phyloP scores from a whole-genome alignment of 35 echinoderm and acorn worm species.

The Ptychodera flava region DNA sequence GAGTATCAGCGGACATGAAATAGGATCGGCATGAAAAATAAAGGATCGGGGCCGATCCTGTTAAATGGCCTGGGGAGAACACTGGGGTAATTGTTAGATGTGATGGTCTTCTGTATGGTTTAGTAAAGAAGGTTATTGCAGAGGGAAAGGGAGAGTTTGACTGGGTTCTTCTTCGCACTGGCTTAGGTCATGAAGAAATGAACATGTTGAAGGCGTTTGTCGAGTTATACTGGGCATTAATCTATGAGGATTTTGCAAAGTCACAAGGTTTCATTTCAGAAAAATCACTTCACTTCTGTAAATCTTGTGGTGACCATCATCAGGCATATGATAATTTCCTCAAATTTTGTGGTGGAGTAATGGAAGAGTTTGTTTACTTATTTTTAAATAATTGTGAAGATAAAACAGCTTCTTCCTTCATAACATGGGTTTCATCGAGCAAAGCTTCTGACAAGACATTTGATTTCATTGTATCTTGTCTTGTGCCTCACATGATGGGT shows the following conservation, averaged over 20 bases:
- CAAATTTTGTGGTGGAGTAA: constrained; percentile 12
- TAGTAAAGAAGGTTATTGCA: constrained; percentile 12
- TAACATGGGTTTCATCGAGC: not conserved
- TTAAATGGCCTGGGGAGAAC: no score
- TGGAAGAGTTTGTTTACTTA: constrained; percentile 27
- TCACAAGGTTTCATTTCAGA: constrained; percentile 33
- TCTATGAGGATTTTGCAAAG: not conserved
- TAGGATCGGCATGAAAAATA: no score
- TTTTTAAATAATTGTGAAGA: not conserved
- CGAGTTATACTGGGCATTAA: constrained; percentile 27
- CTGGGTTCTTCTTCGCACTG: constrained; percentile 43
- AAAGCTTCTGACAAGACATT: not conserved
- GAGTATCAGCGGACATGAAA: no score
- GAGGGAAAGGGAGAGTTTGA: constrained; percentile 34
- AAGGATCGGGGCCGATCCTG: no score
- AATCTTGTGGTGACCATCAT: constrained; percentile 40
- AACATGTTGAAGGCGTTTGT: constrained; percentile 56
- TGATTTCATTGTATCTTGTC: not conserved
- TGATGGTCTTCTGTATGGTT: constrained; percentile 16
- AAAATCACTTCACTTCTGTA: constrained; percentile 36
- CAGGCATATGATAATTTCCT: constrained; percentile 34
- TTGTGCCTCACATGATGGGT: not conserved
- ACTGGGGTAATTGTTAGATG: constrained; percentile 11
- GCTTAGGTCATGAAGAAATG: constrained; percentile 48
- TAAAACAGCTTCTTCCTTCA: not conserved